phyloP scores from a whole-genome alignment of 37 sponge, comb jelly and placozoan species.

The Cliona cf. orientalis region DNA sequence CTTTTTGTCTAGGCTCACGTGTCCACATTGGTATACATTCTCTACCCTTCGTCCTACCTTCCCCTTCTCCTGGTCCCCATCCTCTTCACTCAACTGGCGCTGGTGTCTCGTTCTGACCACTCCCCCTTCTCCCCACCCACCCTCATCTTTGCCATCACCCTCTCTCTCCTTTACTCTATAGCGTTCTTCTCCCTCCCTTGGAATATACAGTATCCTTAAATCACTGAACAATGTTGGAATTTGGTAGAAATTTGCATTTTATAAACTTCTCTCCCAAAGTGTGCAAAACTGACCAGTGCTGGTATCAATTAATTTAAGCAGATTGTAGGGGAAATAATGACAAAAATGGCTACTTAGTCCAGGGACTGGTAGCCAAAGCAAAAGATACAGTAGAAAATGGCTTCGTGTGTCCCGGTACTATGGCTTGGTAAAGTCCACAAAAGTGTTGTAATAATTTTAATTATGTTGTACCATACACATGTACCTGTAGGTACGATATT shows the following conservation, averaged over 20 bases:
- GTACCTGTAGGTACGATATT: no score
- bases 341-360: no score
- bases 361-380: no score
- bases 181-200: constrained; percentile 41
- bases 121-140: constrained; percentile 1
- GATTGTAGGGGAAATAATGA: no score
- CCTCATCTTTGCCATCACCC: neutral
- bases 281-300: no score
- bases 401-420: neutral
- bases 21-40: constrained; percentile 9
- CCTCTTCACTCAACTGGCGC: constrained; percentile 23
- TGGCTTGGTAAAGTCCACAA: no score
- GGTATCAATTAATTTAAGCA: no score
- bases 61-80: constrained; percentile 52
- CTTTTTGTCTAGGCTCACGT: no score
- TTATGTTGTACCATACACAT: neutral
- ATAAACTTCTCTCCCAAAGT: no score
- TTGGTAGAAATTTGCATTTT: no score
- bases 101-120: constrained; percentile 11
- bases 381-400: no score
- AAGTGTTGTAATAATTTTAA: neutral
- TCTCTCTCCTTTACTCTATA: constrained; percentile 30
- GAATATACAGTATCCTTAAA: constrained; percentile 44
- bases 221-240: no score
- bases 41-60: constrained; percentile 36